Evolutionary conservation across 2,113 vertebrate genomes (phyloP), one percentile per base, ranked within the genome.

Genomic region (Misgurnus mizolepis): DNA sequence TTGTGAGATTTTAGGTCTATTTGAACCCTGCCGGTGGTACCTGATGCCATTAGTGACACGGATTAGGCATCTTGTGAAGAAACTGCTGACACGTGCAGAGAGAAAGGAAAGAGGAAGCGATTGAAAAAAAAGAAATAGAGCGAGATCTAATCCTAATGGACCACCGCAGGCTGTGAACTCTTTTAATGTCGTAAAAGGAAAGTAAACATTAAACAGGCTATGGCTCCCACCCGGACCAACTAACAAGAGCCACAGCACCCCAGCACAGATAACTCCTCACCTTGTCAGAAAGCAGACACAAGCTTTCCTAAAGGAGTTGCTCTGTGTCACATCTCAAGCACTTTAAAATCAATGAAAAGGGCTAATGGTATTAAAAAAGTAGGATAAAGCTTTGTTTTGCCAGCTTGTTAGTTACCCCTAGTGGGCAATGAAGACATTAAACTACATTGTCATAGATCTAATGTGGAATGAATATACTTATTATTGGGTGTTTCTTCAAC

Each of bases 61-160:
- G 82, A 90, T 89, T 86, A 82, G 76, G 79, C 56, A 9, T 66
- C 58, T 41, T 43, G 64, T 70, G 77, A 73, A 75, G 74, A 83
- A 85, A 84, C 22, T 78, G 86, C 85, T 86, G 87, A 89, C 85
- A 84, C 77, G 79, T 72, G 81, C 65, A 66, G 67, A 55, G 43
- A 81, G 53, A 22, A 50, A 41, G 39, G 18, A 71, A 55, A 39
- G 34, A 71, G 70, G 62, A 66, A 55, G 61, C 9, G 60, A 61
- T 49, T 47, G 71, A 34, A 43, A 61, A 66, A 79, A 58, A 66
- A n/a, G 71, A 69, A 55, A 78, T 65, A 68, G 67, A 71, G 61
- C 17, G 58, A 64, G 49, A 84, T 81, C 82, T 89, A 88, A 91
- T 91, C 90, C 89, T 86, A 85, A 89, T 88, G 82, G 88, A 74